Percentiles rank a stretch among this genome's conserved stretches.
Evolutionary conservation across 2,888 invertebrate genomes (phyloP).

Genomic region (Drosophila leonis): DNA sequence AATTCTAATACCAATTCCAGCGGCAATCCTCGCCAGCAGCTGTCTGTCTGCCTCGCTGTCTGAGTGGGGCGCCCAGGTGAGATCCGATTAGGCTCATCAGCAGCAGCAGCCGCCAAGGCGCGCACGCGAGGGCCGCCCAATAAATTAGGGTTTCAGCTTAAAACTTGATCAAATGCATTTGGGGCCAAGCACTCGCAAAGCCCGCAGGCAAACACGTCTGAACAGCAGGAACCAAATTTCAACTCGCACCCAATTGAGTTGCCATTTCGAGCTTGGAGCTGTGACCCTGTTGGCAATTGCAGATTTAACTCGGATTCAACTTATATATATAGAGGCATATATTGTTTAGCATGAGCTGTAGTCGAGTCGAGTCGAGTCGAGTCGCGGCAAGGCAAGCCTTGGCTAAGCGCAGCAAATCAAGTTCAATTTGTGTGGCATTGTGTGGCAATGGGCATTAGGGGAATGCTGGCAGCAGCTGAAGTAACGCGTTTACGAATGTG

Average conservation of each 20-base stretch:
- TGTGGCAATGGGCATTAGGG: slow-evolving; percentile 3
- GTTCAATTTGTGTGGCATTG: not conserved
- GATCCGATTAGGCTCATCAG: slow-evolving; percentile 79
- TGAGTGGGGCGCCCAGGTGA: slow-evolving; percentile 36
- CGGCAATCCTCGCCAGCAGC: slow-evolving; percentile 53
- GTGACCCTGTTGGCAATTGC: slow-evolving; percentile 39
- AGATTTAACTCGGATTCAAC: slow-evolving; percentile 26
- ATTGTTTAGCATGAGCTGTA: not conserved
- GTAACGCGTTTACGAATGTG: slow-evolving; percentile 6
- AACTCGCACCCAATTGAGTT: not conserved
- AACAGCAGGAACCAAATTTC: not conserved
- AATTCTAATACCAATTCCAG: slow-evolving; percentile 11
- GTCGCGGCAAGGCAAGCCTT: not conserved
- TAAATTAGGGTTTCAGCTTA: slow-evolving; percentile 49
- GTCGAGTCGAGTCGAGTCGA: not conserved
- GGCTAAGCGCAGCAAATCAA: slow-evolving; percentile 1
- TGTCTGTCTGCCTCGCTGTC: slow-evolving; percentile 73
- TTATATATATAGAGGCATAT: not conserved
- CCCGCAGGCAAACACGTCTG: slow-evolving; percentile 18
- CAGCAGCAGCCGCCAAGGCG: slow-evolving; percentile 7
- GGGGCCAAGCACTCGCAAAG: slow-evolving; percentile 15
- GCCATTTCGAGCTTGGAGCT: not conserved
- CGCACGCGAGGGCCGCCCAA: slow-evolving; percentile 37
- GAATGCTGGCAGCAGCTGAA: not conserved
- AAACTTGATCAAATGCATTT: slow-evolving; percentile 20